These are phyloP conservation scores for Parelbella ahira DNA, from an alignment of 2,888 invertebrate genomes.

Conservation along the genomic window DNA sequence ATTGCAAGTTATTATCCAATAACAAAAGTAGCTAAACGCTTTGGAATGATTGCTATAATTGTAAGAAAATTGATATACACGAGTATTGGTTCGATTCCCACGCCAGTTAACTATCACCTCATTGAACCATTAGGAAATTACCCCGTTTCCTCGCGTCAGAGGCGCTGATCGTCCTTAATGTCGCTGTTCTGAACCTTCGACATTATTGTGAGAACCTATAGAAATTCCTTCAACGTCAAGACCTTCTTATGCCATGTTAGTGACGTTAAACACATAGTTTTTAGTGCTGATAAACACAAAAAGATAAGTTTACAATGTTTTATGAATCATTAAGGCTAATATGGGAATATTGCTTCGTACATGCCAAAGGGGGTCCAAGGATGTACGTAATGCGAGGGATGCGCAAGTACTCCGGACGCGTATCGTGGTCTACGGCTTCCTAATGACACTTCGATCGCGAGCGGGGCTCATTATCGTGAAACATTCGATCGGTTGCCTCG, in stretches of 20 bases:
- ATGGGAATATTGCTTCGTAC: conserved; percentile 19
- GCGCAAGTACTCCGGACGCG: conserved; percentile 68
- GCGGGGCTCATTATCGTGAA: conserved; percentile 72
- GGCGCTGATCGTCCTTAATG: conserved; percentile 55
- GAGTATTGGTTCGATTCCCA: conserved; percentile 57
- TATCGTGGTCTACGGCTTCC: conserved; percentile 74
- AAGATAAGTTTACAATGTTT: conserved; percentile 11
- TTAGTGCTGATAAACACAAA: conserved; percentile 15
- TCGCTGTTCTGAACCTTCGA: conserved; percentile 43
- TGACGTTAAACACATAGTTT: conserved; percentile 16
- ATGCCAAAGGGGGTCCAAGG: conserved; percentile 11
- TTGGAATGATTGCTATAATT: conserved; percentile 8
- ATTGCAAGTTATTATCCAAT: too few species aligned
- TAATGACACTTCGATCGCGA: conserved; percentile 77
- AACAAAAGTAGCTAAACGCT: too few species aligned
- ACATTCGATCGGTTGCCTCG: conserved; percentile 70
- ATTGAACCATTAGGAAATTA: conserved; percentile 65
- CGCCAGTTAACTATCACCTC: conserved; percentile 61
- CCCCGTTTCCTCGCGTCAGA: conserved; percentile 48
- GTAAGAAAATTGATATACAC: conserved; percentile 31
- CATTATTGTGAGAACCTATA: conserved; percentile 22
- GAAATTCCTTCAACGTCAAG: conserved; percentile 29
- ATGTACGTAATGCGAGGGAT: conserved; percentile 38
- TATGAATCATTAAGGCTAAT: conserved; percentile 24
- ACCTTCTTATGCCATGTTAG: conserved; percentile 15